These are phyloP conservation scores for Hippocampus kuda DNA, from an alignment of 2,797 vertebrate species.

Conservation along the genomic window DNA sequence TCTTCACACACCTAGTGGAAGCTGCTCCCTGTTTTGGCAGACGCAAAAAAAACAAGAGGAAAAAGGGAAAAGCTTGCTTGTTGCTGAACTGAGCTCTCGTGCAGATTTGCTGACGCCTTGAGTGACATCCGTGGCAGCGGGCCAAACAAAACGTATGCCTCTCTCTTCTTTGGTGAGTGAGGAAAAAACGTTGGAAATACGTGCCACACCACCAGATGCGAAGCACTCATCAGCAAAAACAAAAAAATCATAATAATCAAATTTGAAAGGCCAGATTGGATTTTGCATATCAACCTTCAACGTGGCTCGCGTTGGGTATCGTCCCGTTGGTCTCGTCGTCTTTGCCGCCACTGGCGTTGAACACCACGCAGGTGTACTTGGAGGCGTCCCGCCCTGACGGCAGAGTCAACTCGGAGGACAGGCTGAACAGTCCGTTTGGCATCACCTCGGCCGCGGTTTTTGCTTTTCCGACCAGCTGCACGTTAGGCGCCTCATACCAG, in stretches of 20 bases:
- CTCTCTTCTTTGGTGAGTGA: too few species aligned
- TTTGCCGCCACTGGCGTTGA: constrained; percentile 20
- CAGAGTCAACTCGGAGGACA: constrained; percentile 47
- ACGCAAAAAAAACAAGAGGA: neutral
- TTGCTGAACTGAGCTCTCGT: too few species aligned
- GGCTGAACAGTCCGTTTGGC: constrained; percentile 21
- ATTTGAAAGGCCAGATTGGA: neutral
- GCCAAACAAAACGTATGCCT: too few species aligned
- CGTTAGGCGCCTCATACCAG: constrained; percentile 33
- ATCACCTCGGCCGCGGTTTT: accelerated
- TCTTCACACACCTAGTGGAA: neutral
- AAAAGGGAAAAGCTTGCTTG: neutral
- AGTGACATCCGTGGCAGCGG: neutral
- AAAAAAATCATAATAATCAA: too few species aligned
- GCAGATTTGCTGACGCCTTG: too few species aligned
- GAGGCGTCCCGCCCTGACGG: accelerated
- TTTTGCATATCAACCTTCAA: neutral
- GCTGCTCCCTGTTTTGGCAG: neutral
- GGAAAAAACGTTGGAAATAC: too few species aligned
- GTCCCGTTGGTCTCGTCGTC: neutral
- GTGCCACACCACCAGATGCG: too few species aligned
- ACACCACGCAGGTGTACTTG: constrained; percentile 44
- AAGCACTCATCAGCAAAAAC: too few species aligned
- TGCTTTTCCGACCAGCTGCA: neutral
- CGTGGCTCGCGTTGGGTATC: accelerated